phyloP scores from a whole-genome alignment of 2,888 invertebrate species.

The Clusia tigrina region DNA sequence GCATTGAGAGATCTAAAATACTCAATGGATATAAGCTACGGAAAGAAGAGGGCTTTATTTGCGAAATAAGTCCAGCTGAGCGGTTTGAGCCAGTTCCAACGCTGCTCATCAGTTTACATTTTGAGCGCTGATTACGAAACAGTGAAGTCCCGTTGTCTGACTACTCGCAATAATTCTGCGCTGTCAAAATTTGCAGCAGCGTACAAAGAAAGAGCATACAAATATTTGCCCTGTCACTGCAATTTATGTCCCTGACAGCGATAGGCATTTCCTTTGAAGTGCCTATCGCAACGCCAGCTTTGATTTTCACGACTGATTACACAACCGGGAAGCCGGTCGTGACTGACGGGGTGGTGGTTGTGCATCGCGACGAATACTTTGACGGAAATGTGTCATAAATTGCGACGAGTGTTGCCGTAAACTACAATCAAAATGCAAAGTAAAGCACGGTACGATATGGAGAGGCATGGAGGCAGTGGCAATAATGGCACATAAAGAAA shows the following conservation, averaged over 20 bases:
- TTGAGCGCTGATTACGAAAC: no score
- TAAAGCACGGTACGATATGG: slow-evolving; percentile 9
- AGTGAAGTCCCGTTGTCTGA: no score
- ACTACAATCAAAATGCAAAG: slow-evolving; percentile 33
- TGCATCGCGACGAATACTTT: slow-evolving; percentile 52
- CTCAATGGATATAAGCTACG: no score
- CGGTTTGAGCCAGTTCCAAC: neutral
- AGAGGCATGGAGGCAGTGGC: neutral
- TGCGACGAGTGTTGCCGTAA: slow-evolving; percentile 56
- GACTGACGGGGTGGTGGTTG: slow-evolving; percentile 21
- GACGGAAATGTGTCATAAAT: slow-evolving; percentile 64
- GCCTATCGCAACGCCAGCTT: slow-evolving; percentile 14
- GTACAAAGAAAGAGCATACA: slow-evolving; percentile 27
- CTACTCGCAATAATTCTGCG: no score
- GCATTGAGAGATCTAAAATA: neutral
- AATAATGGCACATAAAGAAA: slow-evolving; percentile 3
- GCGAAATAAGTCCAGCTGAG: neutral
- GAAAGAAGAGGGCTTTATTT: no score
- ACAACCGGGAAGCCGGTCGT: slow-evolving; percentile 31
- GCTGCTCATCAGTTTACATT: no score
- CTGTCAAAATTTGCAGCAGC: neutral
- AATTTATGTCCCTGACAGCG: slow-evolving; percentile 61
- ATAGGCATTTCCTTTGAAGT: slow-evolving; percentile 62
- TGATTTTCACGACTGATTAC: slow-evolving; percentile 48
- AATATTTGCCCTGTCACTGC: slow-evolving; percentile 56